phyloP scores from a whole-genome alignment of 2,113 vertebrate genomes.

The Lophotis ruficrista region DNA sequence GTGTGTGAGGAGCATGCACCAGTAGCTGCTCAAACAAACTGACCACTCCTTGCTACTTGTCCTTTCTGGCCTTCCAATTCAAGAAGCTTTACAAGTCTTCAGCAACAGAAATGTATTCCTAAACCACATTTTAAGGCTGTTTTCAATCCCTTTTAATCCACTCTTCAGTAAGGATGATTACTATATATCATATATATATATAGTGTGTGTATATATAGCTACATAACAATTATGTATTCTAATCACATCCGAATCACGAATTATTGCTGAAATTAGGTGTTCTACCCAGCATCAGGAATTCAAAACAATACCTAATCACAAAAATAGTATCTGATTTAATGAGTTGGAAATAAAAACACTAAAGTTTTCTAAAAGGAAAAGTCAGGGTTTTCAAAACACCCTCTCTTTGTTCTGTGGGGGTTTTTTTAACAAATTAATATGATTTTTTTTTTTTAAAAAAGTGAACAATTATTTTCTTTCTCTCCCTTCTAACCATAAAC shows the following conservation, averaged over 20 bases:
- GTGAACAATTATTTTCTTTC: background rate
- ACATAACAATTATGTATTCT: background rate
- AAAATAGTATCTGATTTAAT: background rate
- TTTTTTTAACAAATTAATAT: background rate
- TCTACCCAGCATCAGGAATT: background rate
- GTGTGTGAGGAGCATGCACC: background rate
- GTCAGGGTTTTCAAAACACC: background rate
- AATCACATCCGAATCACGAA: background rate
- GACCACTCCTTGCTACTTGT: background rate
- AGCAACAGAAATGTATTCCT: background rate
- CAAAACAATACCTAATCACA: background rate
- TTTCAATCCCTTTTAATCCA: background rate
- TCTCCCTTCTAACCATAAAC: background rate
- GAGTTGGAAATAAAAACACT: background rate
- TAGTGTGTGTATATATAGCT: background rate
- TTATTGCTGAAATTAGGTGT: background rate
- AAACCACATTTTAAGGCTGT: background rate
- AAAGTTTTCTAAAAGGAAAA: background rate
- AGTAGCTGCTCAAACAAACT: background rate
- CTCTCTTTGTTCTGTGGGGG: background rate
- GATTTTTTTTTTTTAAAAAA: background rate
- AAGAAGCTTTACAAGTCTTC: background rate
- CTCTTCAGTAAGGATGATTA: background rate
- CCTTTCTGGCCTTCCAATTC: background rate
- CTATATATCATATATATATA: background rate